phyloP scores from a whole-genome alignment of 2,113 vertebrate species.

The Vanacampus margaritifer region DNA sequence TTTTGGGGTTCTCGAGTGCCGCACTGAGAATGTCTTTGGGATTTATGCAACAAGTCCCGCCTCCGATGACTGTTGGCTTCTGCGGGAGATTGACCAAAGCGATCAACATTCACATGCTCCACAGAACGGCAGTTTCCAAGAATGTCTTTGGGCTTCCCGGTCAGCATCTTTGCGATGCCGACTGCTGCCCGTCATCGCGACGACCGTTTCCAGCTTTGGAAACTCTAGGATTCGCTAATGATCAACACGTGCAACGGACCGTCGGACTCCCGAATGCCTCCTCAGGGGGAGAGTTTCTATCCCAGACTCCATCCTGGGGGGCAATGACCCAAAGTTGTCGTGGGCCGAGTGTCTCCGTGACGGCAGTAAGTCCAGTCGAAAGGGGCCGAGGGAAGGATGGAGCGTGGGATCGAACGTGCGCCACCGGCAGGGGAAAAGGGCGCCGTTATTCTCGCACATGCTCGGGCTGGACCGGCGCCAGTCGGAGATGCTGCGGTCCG shows the following conservation, averaged over 20 bases:
- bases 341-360: constrained; percentile 31
- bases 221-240: neutral
- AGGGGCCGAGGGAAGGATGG: neutral
- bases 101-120: too few relatives aligned
- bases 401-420: constrained; percentile 26
- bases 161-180: too few relatives aligned
- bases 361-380: neutral
- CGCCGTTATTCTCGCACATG: constrained; percentile 34
- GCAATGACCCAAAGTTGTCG: constrained; percentile 26
- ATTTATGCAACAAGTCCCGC: neutral
- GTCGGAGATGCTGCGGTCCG: constrained; percentile 56
- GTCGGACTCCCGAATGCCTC: constrained; percentile 25
- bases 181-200: too few relatives aligned
- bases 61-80: too few relatives aligned
- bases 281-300: constrained; percentile 35
- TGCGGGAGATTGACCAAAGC: too few relatives aligned
- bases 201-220: neutral
- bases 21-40: neutral
- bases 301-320: constrained; percentile 34
- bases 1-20: neutral
- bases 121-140: too few relatives aligned
- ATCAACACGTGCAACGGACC: neutral
- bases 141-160: too few relatives aligned
- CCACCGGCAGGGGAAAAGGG: constrained; percentile 53
- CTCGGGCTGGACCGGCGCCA: constrained; percentile 53